A percentile compares a stretch with the other conserved stretches of the same genome.
These are phyloP conservation scores for Philopedon plagiatum DNA, from an alignment of 2,888 invertebrate species.

Conservation along the genomic window DNA sequence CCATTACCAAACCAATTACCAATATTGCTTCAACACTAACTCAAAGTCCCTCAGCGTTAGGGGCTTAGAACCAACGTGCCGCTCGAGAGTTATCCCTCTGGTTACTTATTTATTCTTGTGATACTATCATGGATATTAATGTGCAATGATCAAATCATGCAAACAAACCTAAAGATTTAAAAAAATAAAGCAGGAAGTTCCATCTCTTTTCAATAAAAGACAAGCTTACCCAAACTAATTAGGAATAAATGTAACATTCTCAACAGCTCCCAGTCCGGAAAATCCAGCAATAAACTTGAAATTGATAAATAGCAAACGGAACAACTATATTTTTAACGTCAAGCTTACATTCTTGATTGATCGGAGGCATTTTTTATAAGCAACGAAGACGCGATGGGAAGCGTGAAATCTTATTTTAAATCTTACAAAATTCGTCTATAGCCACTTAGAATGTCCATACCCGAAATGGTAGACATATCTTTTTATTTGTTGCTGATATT, in stretches of 20 bases:
- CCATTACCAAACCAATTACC: too few species aligned
- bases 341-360: slow-evolving; percentile 53
- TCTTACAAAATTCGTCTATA: slow-evolving; percentile 36
- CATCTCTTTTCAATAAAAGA: not conserved
- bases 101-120: too few species aligned
- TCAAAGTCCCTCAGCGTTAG: too few species aligned
- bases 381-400: slow-evolving; percentile 46
- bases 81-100: too few species aligned
- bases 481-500: not conserved
- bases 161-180: too few species aligned
- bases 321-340: slow-evolving; percentile 64
- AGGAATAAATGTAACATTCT: slow-evolving; percentile 19
- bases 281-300: slow-evolving; percentile 43
- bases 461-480: too few species aligned
- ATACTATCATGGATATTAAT: too few species aligned
- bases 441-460: slow-evolving; percentile 11
- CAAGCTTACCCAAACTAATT: not conserved
- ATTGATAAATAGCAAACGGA: slow-evolving; percentile 52
- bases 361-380: slow-evolving; percentile 45
- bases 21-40: too few species aligned
- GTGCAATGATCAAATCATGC: too few species aligned
- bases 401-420: slow-evolving; percentile 47
- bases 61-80: too few species aligned
- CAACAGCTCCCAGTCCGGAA: slow-evolving; percentile 38
- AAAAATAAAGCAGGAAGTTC: too few species aligned